A percentile compares a stretch with the other conserved stretches of the same genome.
These are phyloP conservation scores for Gila robusta DNA, from an alignment of 2,797 vertebrate species.

Conservation along the genomic window DNA sequence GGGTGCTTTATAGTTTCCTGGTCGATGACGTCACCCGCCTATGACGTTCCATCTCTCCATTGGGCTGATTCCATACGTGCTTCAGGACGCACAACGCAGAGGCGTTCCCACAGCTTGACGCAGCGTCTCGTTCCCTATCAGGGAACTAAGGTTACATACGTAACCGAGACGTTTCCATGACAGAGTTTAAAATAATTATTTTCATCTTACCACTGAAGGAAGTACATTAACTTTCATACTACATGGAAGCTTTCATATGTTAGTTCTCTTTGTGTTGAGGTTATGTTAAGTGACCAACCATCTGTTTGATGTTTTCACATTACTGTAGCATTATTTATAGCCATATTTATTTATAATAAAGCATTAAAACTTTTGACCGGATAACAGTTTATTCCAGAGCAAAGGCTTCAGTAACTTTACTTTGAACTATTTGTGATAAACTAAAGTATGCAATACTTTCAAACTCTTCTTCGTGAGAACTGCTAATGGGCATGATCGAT, in stretches of 20 bases:
- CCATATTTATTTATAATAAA: background rate
- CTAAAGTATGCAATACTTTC: background rate
- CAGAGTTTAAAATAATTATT: background rate
- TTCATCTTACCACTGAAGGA: background rate
- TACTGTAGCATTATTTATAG: background rate
- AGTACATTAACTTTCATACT: background rate
- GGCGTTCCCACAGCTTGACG: no score
- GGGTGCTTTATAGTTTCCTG: no score
- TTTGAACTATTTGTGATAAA: background rate
- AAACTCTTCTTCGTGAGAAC: background rate
- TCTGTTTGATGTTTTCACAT: background rate
- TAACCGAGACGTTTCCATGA: no score
- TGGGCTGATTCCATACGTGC: no score
- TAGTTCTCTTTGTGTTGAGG: background rate
- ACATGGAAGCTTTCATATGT: background rate
- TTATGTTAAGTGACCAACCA: background rate
- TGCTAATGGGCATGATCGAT: constrained; percentile 2
- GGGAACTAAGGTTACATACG: no score
- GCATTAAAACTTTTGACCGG: background rate
- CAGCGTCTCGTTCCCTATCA: no score
- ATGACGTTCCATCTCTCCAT: no score
- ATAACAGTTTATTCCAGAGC: background rate
- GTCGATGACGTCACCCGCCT: no score
- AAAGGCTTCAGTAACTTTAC: background rate
- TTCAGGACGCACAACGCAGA: no score